These are phyloP conservation scores for Eulithis prunata DNA, from an alignment of 2,888 invertebrate species.

Conservation along the genomic window DNA sequence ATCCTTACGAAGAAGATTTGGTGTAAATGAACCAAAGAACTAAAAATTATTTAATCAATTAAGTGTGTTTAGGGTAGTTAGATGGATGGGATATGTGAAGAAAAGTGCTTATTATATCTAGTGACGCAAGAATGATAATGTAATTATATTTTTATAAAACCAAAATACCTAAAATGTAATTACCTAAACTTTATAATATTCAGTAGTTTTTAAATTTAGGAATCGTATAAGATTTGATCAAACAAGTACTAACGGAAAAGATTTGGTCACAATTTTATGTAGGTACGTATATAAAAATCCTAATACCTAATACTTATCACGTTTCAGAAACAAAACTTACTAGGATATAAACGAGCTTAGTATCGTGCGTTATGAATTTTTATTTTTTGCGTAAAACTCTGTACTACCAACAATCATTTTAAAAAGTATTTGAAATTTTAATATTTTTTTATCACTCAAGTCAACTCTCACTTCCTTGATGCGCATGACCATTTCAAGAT, in stretches of 20 bases:
- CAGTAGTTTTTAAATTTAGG: slow-evolving; percentile 12
- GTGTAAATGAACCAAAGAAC: slow-evolving; percentile 54
- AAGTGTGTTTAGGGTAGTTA: slow-evolving; percentile 6
- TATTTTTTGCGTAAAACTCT: background rate
- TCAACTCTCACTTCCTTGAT: too few species aligned
- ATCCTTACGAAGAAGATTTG: slow-evolving; percentile 72
- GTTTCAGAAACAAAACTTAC: slow-evolving; percentile 21
- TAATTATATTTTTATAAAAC: slow-evolving; percentile 23
- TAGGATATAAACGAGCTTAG: slow-evolving; percentile 26
- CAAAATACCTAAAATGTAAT: slow-evolving; percentile 5
- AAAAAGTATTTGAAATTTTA: background rate
- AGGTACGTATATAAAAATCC: background rate
- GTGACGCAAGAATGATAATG: slow-evolving; percentile 9
- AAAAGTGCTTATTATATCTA: slow-evolving; percentile 4
- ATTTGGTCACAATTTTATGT: slow-evolving; percentile 5
- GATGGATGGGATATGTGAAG: slow-evolving; percentile 4
- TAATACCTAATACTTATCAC: slow-evolving; percentile 1
- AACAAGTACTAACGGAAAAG: background rate
- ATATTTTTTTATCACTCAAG: too few species aligned
- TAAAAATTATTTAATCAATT: slow-evolving; percentile 1
- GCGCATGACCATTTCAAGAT: too few species aligned
- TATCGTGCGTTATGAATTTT: slow-evolving; percentile 4
- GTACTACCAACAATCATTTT: background rate
- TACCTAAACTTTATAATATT: slow-evolving; percentile 10
- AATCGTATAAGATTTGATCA: background rate